phyloP scores from a whole-genome alignment of 2,888 invertebrate species.

The Corythucha ciliata region DNA sequence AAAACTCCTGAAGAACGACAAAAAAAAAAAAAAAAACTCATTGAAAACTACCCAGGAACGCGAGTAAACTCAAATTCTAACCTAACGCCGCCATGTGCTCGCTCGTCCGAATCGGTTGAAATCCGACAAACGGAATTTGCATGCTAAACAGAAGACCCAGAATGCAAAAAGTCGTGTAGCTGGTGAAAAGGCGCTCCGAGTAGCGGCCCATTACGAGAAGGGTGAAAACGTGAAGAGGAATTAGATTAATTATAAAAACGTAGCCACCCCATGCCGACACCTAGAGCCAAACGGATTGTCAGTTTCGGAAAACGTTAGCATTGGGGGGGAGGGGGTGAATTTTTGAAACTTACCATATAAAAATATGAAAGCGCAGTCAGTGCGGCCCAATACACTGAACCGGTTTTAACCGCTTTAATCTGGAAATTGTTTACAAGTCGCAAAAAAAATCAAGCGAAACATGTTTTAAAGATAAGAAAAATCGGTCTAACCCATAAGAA shows the following conservation, averaged over 20 bases:
- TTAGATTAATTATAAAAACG: slow-evolving; percentile 98
- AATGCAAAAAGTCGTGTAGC: slow-evolving; percentile 95
- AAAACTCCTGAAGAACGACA: slow-evolving; percentile 95
- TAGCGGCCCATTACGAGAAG: slow-evolving; percentile 91
- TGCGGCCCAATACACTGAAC: slow-evolving; percentile 93
- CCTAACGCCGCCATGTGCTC: slow-evolving; percentile 99
- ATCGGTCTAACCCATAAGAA: slow-evolving; percentile 77
- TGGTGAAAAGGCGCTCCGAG: slow-evolving; percentile 83
- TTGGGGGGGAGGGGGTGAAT: no score
- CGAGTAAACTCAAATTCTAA: slow-evolving; percentile 39
- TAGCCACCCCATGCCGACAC: slow-evolving; percentile 99
- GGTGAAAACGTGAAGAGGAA: slow-evolving; percentile 94
- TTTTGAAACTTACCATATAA: slow-evolving; percentile 95
- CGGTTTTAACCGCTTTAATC: slow-evolving; percentile 89
- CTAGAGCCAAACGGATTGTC: slow-evolving; percentile 46
- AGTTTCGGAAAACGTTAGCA: no score
- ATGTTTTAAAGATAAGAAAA: neutral
- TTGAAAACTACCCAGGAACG: neutral
- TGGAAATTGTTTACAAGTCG: slow-evolving; percentile 37
- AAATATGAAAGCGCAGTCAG: slow-evolving; percentile 94
- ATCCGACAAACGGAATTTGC: slow-evolving; percentile 94
- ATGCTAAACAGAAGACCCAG: slow-evolving; percentile 90
- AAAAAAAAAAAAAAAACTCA: slow-evolving; percentile 35
- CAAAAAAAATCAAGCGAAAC: neutral
- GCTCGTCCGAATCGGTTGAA: slow-evolving; percentile 96